Percentiles rank a stretch among this genome's conserved stretches.
Conservation (phyloP, 2,113 vertebrate species). For the Tricholaema leucomelas region DNA sequence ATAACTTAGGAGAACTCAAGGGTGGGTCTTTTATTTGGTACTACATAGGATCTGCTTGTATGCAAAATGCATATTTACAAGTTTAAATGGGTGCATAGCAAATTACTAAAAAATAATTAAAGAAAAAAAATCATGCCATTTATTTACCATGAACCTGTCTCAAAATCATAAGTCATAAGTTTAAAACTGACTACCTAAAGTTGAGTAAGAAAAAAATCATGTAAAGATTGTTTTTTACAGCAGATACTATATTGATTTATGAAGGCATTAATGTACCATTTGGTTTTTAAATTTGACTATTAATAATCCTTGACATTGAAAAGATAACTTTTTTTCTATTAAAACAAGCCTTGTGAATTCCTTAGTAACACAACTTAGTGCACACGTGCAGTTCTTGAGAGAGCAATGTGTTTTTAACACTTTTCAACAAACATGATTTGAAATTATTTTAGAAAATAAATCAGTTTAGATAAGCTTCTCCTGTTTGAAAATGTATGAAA, state of each 20-base stretch:
- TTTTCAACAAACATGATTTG: background rate
- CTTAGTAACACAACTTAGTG: slow-evolving; percentile 5
- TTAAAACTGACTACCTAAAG: background rate
- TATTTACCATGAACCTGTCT: background rate
- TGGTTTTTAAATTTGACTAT: slow-evolving; percentile 61
- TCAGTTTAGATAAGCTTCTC: background rate
- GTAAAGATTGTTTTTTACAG: slow-evolving; percentile 9
- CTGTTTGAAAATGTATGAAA: background rate
- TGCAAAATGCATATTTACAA: background rate
- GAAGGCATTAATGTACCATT: slow-evolving; percentile 70
- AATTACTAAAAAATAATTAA: background rate
- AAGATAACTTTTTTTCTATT: slow-evolving; percentile 12
- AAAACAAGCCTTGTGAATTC: slow-evolving; percentile 1
- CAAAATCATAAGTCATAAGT: background rate
- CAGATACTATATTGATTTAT: slow-evolving; percentile 67
- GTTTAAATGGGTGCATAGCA: background rate
- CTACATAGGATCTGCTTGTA: background rate
- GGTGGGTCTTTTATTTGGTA: background rate
- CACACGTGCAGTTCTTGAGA: background rate
- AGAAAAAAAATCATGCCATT: background rate
- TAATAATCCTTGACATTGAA: slow-evolving; percentile 67
- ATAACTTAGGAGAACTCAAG: background rate
- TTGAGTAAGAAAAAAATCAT: slow-evolving; percentile 27
- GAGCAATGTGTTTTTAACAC: background rate
- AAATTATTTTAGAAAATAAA: background rate